Percentiles rank a stretch among this genome's conserved stretches.
These are phyloP conservation scores for Acipenser oxyrinchus DNA, from an alignment of 2,797 vertebrate species.

Conservation along the genomic window DNA sequence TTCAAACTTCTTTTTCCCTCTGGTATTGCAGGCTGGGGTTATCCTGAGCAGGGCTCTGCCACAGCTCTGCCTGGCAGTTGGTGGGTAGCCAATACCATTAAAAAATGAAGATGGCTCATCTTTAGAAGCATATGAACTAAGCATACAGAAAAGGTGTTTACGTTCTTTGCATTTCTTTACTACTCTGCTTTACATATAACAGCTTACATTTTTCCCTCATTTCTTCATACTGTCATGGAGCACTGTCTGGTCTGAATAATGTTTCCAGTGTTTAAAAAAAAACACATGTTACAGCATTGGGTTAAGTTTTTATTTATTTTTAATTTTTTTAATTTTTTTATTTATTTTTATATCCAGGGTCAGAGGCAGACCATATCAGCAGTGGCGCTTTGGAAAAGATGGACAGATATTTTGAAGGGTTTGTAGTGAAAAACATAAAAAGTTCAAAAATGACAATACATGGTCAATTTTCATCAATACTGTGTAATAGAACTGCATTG, in stretches of 20 bases:
- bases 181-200: background rate
- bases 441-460: no score
- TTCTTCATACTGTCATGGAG: no score
- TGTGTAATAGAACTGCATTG: no score
- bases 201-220: background rate
- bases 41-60: conserved; percentile 39
- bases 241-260: no score
- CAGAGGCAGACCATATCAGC: no score
- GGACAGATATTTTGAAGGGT: conserved; percentile 37
- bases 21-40: conserved; percentile 44
- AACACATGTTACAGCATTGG: no score
- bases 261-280: no score
- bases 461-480: no score
- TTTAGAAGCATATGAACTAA: conserved; percentile 28
- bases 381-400: conserved; percentile 1
- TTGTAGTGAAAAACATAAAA: background rate
- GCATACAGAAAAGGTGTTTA: conserved; percentile 34
- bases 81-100: conserved; percentile 31
- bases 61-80: conserved; percentile 40
- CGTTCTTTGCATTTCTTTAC: background rate
- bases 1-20: conserved; percentile 45
- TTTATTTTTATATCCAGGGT: no score
- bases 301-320: no score
- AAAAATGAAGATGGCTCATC: conserved; percentile 6
- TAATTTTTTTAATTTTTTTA: no score